phyloP scores from a whole-genome alignment of 2,113 vertebrate species.

The Echinops telfairi region DNA sequence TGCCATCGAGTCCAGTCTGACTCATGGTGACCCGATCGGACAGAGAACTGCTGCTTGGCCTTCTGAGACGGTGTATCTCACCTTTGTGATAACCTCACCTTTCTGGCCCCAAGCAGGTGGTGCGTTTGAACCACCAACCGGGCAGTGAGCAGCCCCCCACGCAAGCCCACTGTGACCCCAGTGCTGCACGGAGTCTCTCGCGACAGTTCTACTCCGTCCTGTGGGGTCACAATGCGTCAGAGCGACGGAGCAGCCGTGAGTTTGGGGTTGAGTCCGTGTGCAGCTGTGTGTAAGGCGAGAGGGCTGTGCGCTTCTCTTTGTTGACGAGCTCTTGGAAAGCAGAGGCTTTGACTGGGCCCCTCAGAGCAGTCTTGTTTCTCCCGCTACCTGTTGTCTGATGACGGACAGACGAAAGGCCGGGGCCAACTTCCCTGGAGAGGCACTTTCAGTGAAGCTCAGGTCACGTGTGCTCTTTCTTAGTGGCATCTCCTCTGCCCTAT shows the following conservation, averaged over 20 bases:
- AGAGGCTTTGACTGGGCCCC: background rate
- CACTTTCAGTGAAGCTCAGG: background rate
- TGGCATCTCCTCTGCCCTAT: background rate
- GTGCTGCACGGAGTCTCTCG: no score
- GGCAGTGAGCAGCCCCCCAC: no score
- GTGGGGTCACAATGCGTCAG: background rate
- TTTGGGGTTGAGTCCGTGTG: background rate
- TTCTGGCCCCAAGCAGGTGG: no score
- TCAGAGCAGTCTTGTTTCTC: background rate
- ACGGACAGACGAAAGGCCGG: background rate
- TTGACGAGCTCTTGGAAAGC: background rate
- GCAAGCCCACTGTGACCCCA: no score
- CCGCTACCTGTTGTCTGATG: background rate
- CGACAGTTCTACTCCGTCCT: background rate
- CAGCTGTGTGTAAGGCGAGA: background rate
- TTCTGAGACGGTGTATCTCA: no score
- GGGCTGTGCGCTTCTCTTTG: background rate
- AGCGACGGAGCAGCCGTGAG: background rate
- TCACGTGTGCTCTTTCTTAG: background rate
- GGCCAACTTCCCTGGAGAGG: background rate
- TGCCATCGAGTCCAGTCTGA: no score
- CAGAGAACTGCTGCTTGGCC: no score
- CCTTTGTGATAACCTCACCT: no score
- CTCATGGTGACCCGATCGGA: no score
- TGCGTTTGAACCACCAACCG: no score